Base-by-base conservation (phyloP, 2,113 vertebrate species). In the Euleptes europaea region DNA sequence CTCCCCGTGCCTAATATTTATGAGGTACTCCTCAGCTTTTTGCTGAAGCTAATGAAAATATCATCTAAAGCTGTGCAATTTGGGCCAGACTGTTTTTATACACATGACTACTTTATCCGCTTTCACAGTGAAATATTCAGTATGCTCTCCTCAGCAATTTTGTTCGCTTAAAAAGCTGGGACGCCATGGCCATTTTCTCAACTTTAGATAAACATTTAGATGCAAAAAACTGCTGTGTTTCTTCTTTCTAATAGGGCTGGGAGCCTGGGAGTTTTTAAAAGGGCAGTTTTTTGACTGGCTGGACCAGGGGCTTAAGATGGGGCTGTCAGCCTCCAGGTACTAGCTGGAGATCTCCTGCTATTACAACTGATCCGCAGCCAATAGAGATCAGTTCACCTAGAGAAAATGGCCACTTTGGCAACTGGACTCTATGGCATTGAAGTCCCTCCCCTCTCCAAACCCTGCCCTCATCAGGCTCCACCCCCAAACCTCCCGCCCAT, bases 21-120 rank as follows among this genome's bases (percentile, higher is more conserved):
- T 91, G 88, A 86, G 65, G 15, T 71, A 63, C 80, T 84, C 11
- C 49, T 35, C 60, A 84, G 79, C 84, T 75, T 94, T 91, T 85
- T 93, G 89, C 93, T 91, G 92, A 94, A 94, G 84, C 51, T 17
- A 86, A 90, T 83, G 86, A 74, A 94, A 91, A 63, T 67, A 67
- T 28, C 73, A 63, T 63, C 65, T 49, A 31, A 78, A 88, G 71
- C 77, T 85, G 92, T 80, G 89, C 90, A 92, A 0, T 38, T 83
- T 90, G 84, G 44, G 70, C 75, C 35, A 83, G 86, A 75, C 85
- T 86, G 65, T 15, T 93, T 75, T 82, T 89, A 13, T 21, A 74
- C 81, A 84, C 0, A 4, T 86, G 60, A 71, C 72, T 86, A 49
- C 77, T 69, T 78, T 73, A 31, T 40, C 1, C 82, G 76, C 44